Evolutionary conservation across 2,888 invertebrate species (phyloP), one percentile per base, ranked within the genome.

Genomic region (Bembecia ichneumoniformis): DNA sequence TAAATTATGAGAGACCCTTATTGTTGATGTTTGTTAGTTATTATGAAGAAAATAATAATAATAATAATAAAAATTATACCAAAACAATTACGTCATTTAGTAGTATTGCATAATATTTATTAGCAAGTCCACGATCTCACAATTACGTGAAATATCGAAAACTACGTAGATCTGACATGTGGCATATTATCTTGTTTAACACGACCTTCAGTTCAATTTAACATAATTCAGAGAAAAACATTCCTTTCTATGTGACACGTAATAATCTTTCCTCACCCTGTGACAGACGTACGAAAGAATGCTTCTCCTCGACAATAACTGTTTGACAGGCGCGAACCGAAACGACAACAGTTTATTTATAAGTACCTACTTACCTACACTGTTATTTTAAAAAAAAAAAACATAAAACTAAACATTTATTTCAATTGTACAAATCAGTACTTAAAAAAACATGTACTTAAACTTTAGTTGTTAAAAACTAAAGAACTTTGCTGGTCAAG

Each of bases 251-350:
- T 46, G 20, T 35, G 16, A 28, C 45, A 49, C 45, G 35, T 45
- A 20, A 28, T 40, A 46, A 49, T 46, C 46, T 40, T 46, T 49
- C 49, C 17, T 54, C 52, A 52, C 43, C 34, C 47, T 50, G 58
- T 63, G 60, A 53, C 52, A 52, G 56, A 60, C 52, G 58, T 56
- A 58, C 60, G 63, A 59, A 62, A 61, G 49, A 57, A 57, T 63
- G 59, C 64, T 59, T 53, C 48, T 55, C 56, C 36, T 17, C 64
- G 60, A 52, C 55, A 58, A 55, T 55, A 51, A 56, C 56, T 57
- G 56, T 51, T 55, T 56, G 55, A 60, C 54, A 62, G 60, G 55
- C 62, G 56, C 62, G 60, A 65, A 63, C 65, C 55, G 57, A 58
- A 58, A 59, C 58, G 60, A 63, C 66, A 70, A 60, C 60, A 62